Evolutionary conservation across 1,140 invertebrate genomes (phyloP), one percentile per base, ranked within the genome.

Genomic region (Listronotus bonariensis): DNA sequence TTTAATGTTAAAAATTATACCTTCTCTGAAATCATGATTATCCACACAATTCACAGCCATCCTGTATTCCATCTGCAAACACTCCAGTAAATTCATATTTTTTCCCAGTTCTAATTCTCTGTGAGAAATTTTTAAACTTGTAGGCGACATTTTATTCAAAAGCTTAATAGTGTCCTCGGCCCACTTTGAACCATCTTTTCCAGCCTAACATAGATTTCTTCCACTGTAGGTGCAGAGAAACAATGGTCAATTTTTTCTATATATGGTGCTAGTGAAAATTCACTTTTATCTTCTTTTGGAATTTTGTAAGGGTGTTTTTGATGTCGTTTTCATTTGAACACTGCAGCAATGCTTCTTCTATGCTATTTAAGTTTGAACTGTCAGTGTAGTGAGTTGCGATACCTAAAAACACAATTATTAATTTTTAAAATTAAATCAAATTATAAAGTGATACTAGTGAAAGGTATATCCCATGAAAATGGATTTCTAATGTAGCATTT

Each of bases 301-400:
- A 88, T 67, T 87, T 84, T 18, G 81, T 80, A 14, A 92, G 72
- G 42, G 87, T 72, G 11, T 80, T 75, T 17, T 86, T 82, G 18
- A 93, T 81, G 60, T 89, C 84, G 34, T 79, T 73, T 10, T 87
- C 82, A 71, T 80, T 82, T 10, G 81, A 80, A 55, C 84, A 84
- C 42, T 85, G 81, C 6, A 91, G 80, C 15, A 94, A 76, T 12
- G 86, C 84, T n/a, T 83, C 80, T 74, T 92, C 87, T 32, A 96
- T 79, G 56, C 87, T 81, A 20, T 82, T 78, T 0, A 96, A 73
- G 67, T 90, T 84, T 41, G 83, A 78, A 74, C 87, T 87, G 45
- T 88, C 81, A 76, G 92, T 86, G 81, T 85, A 97, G 82, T 99
- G 97, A 9, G 96, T 98, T 0, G 95, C 96, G 57, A 99, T 87